Evolutionary conservation across 2,797 vertebrate genomes (phyloP), one percentile per base, ranked within the genome.

Genomic region (Arctocebus calabarensis): DNA sequence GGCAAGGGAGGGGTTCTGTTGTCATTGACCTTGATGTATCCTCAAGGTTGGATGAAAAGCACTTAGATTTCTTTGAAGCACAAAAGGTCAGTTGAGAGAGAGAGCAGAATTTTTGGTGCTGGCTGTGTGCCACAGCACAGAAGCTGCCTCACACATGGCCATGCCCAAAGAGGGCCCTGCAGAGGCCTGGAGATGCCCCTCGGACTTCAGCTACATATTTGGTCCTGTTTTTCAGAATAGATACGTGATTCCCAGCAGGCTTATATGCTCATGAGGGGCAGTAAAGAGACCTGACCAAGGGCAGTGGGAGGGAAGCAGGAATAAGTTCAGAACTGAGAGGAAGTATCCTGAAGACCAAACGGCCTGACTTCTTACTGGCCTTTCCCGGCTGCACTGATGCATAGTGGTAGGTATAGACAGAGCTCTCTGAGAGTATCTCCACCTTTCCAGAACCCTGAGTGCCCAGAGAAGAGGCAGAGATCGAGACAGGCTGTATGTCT

Each of bases 61-160:
- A 52, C 70, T 95, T 84, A 23, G 66, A 20, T 88, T 52, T 55
- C 91, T 66, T 74, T 52, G 61, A 25, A 77, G 71, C 27, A 2
- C 0, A 0, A 10, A 6, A 29, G 4, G 68, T 48, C 10, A 0
- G 45, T 0, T 0, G 22, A 19, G 52, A 9, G 20, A 86, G 23
- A 84, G 19, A 66, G 20, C 0, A 8, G n/a, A 74, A 1, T 5
- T 25, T 25, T 7, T 84, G 0, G 3, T 66, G 73, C 32, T 73
- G 25, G 73, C 22, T 5, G 34, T 37, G 34, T 22, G 34, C n/a
- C 43, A 45, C 1, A 22, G 70, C 61, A 9, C 1, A 0, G 17
- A 5, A 3, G 61, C 23, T 0, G 1, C 64, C 25, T 64, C 40
- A 66, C 34, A 34, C 6, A 9, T 8, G 2, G 57, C 57, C 71